phyloP scores from a whole-genome alignment of 92 coral and sea anemone species.

The Phenganax subtilis region DNA sequence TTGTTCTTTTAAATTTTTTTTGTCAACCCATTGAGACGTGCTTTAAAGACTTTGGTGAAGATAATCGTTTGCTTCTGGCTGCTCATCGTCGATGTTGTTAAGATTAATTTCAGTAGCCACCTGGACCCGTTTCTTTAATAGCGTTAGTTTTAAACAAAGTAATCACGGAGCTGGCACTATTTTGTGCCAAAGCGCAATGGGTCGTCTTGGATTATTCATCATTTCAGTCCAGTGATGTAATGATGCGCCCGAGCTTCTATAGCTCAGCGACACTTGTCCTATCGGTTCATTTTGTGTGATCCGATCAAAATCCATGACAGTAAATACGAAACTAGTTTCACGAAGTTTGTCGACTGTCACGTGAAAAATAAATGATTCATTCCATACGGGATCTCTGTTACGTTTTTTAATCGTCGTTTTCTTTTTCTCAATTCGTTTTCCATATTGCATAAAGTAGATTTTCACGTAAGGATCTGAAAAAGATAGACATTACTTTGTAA shows the following conservation, averaged over 20 bases:
- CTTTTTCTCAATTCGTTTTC: slow-evolving; percentile 81
- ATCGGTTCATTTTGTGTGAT: slow-evolving; percentile 93
- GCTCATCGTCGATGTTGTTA: too few relatives aligned
- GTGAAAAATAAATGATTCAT: slow-evolving; percentile 87
- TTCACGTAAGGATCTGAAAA: slow-evolving; percentile 90
- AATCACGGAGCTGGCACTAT: slow-evolving; percentile 40
- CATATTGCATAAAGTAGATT: slow-evolving; percentile 76
- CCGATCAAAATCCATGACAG: slow-evolving; percentile 94
- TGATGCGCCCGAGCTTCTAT: slow-evolving; percentile 89
- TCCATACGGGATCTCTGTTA: slow-evolving; percentile 94
- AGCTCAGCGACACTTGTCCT: slow-evolving; percentile 84
- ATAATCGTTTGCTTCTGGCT: too few relatives aligned
- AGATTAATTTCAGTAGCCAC: too few relatives aligned
- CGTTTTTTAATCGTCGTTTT: slow-evolving; percentile 91
- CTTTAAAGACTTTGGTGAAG: too few relatives aligned
- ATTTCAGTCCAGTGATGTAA: slow-evolving; percentile 96
- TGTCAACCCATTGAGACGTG: too few relatives aligned
- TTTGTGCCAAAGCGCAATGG: slow-evolving; percentile 93
- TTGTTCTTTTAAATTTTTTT: too few relatives aligned
- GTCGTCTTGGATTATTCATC: slow-evolving; percentile 96
- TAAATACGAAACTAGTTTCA: slow-evolving; percentile 80
- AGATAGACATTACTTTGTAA: too few relatives aligned
- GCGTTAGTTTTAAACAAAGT: too few relatives aligned
- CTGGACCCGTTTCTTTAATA: too few relatives aligned
- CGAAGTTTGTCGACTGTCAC: slow-evolving; percentile 89